Evolutionary conservation across 1,140 invertebrate species (phyloP).

Genomic region (Danaus plexippus): DNA sequence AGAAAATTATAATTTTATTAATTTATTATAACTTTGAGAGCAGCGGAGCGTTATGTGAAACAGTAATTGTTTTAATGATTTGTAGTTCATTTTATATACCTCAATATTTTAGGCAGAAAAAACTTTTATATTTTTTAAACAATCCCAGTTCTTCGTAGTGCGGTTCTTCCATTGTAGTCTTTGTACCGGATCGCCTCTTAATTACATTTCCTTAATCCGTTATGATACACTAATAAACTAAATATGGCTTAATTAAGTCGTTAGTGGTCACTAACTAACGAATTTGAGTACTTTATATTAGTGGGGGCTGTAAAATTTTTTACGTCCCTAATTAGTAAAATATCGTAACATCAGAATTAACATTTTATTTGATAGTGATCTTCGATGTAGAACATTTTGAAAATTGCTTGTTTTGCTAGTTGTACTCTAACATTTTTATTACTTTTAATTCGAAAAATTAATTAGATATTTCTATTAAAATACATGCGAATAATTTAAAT

Average conservation of each 20-base stretch:
- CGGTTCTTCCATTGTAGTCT: conserved; percentile 9
- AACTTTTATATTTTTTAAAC: conserved; percentile 1
- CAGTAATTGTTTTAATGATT: conserved; percentile 11
- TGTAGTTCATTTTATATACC: conserved; percentile 1
- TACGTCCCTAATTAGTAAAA: conserved; percentile 21
- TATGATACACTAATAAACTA: conserved; percentile 32
- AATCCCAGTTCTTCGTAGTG: conserved; percentile 6
- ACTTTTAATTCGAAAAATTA: no score
- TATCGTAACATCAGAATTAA: conserved; percentile 18
- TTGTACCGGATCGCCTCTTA: conserved; percentile 18
- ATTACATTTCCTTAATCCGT: conserved; percentile 33
- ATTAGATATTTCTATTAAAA: no score
- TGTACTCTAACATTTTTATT: neutral
- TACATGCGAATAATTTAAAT: no score
- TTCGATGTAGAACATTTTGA: neutral
- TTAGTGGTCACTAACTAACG: conserved; percentile 19
- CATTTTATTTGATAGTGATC: no score
- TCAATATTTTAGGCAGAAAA: neutral
- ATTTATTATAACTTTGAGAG: conserved; percentile 16
- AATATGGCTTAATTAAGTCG: conserved; percentile 33
- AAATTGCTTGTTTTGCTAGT: conserved; percentile 5
- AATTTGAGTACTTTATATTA: conserved; percentile 19
- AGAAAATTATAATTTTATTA: conserved; percentile 14
- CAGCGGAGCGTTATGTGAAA: conserved; percentile 11
- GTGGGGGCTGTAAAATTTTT: conserved; percentile 20